These are phyloP conservation scores for Torymus auratus DNA, from an alignment of 2,888 invertebrate species.

Conservation along the genomic window DNA sequence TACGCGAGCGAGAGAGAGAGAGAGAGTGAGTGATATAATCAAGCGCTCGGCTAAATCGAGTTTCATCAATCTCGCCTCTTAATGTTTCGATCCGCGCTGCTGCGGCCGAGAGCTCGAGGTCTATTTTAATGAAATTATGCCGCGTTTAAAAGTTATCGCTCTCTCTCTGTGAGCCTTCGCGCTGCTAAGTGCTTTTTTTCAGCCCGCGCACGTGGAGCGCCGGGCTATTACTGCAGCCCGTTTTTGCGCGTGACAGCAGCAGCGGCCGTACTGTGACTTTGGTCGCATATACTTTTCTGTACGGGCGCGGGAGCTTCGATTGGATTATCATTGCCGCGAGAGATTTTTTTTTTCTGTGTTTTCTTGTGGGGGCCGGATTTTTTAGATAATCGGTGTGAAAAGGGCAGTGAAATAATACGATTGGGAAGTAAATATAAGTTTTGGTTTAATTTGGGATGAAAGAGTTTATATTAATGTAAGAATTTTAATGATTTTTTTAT, in stretches of 20 bases:
- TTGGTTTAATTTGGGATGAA: too few relatives aligned
- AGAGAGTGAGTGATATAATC: conserved; percentile 38
- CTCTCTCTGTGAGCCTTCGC: not conserved
- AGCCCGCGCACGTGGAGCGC: not conserved
- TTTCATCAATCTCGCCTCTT: conserved; percentile 53
- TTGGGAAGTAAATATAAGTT: too few relatives aligned
- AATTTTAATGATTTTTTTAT: too few relatives aligned
- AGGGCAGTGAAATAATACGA: too few relatives aligned
- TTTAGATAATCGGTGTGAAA: too few relatives aligned
- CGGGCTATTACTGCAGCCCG: too few relatives aligned
- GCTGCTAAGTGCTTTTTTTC: conserved; percentile 41
- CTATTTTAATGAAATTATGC: conserved; percentile 52
- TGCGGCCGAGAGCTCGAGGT: conserved; percentile 3
- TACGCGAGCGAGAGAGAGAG: not conserved
- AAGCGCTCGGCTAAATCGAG: conserved; percentile 43
- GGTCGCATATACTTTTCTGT: not conserved
- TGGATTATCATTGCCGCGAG: too few relatives aligned
- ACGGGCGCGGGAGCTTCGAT: too few relatives aligned
- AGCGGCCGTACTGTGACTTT: not conserved
- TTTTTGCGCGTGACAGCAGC: too few relatives aligned
- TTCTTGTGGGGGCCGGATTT: too few relatives aligned
- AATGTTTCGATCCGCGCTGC: conserved; percentile 42
- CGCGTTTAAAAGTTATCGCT: conserved; percentile 55
- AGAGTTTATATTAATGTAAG: too few relatives aligned
- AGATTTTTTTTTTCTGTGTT: too few relatives aligned